Conservation (phyloP, 2,797 vertebrate genomes). For the Choloepus didactylus region DNA sequence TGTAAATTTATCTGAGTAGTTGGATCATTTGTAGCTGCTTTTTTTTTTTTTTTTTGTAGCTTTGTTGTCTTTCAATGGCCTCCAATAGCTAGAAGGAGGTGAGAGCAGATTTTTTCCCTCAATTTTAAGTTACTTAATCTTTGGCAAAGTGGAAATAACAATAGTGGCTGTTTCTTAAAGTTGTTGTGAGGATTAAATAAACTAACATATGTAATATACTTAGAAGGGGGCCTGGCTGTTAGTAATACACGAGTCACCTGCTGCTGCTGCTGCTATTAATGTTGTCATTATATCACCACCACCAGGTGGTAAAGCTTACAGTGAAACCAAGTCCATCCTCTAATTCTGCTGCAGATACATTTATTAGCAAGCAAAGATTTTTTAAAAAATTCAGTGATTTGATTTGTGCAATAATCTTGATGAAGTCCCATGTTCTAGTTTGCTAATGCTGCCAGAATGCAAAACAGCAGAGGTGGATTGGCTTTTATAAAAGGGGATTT, state of each 20-base stretch:
- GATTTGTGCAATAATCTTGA: neutral
- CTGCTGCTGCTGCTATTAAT: neutral
- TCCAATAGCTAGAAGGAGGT: neutral
- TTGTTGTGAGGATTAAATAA: constrained; percentile 8
- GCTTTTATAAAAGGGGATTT: too few species aligned
- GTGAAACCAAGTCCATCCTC: neutral
- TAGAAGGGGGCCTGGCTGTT: neutral
- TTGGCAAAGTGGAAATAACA: neutral
- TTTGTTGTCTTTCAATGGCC: neutral
- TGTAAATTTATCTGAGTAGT: neutral
- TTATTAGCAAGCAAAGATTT: neutral
- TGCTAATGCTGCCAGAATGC: too few species aligned
- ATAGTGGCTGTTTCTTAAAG: neutral
- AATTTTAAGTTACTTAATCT: neutral
- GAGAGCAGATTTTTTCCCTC: neutral
- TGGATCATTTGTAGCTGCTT: neutral
- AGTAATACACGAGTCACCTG: neutral
- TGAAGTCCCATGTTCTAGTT: neutral
- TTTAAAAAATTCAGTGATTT: neutral
- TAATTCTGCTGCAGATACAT: neutral
- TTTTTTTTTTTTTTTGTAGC: neutral
- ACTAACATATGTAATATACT: neutral
- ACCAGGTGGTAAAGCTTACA: neutral
- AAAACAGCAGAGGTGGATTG: too few species aligned
- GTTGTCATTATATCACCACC: neutral